Conservation (phyloP, 2,888 invertebrate genomes). For the Cosmia pyralina region DNA sequence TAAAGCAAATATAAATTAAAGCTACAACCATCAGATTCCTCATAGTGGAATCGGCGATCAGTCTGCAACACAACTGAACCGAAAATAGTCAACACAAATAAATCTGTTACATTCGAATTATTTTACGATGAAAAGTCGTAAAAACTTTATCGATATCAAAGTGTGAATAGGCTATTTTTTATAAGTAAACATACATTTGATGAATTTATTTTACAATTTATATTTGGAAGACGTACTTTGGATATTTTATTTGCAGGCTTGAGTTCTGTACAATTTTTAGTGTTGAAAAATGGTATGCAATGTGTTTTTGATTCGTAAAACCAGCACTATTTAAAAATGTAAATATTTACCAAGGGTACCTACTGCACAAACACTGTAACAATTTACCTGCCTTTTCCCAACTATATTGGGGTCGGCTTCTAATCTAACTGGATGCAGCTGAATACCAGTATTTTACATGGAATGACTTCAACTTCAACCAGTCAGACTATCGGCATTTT, state of each 20-base stretch:
- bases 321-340: neutral
- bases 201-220: conserved; percentile 40
- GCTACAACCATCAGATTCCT: conserved; percentile 63
- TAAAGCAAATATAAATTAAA: conserved; percentile 65
- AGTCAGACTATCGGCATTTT: neutral
- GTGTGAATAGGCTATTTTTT: conserved; percentile 61
- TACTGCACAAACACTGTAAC: neutral
- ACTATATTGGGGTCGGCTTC: neutral
- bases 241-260: neutral
- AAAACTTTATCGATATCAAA: conserved; percentile 78
- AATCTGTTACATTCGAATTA: conserved; percentile 68
- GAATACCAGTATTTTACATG: conserved; percentile 1
- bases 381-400: neutral
- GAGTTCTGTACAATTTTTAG: neutral
- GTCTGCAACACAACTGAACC: conserved; percentile 44
- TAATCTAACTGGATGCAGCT: neutral
- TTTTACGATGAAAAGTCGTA: conserved; percentile 78
- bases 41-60: conserved; percentile 62
- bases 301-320: neutral
- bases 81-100: conserved; percentile 73
- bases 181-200: conserved; percentile 39
- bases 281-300: neutral
- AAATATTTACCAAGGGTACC: neutral
- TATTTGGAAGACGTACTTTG: conserved; percentile 9
- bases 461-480: neutral